These are phyloP conservation scores for Telmatochromis bifrenatus DNA, from an alignment of 2,113 vertebrate species.

Conservation along the genomic window DNA sequence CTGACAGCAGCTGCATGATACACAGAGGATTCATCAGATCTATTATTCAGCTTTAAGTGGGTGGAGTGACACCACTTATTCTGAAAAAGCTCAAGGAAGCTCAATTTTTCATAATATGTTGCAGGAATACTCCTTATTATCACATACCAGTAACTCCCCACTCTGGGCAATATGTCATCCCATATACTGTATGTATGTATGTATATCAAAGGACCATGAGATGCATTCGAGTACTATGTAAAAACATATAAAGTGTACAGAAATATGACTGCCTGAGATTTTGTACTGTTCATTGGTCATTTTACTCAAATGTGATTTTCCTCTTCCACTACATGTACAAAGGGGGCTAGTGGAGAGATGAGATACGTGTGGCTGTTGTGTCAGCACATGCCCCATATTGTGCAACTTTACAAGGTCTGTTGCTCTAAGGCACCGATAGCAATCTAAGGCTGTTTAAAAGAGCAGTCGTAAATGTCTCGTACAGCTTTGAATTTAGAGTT, in stretches of 20 bases:
- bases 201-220: not conserved
- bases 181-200: not conserved
- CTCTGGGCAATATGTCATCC: constrained; percentile 1
- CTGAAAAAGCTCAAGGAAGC: constrained; percentile 14
- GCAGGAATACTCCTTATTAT: not conserved
- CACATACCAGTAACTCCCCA: not conserved
- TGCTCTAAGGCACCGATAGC: constrained; percentile 37
- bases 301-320: not conserved
- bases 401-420: constrained; percentile 53
- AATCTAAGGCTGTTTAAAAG: constrained; percentile 29
- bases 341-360: not conserved
- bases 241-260: not conserved
- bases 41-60: constrained; percentile 47
- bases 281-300: not conserved
- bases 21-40: constrained; percentile 22
- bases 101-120: constrained; percentile 24
- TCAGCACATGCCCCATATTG: constrained; percentile 52
- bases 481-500: constrained; percentile 15
- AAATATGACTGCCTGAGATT: not conserved
- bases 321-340: not conserved
- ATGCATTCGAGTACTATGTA: not conserved
- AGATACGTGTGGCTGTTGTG: constrained; percentile 33
- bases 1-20: constrained; percentile 3
- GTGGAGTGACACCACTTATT: constrained; percentile 41
- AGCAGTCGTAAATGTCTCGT: constrained; percentile 16